A percentile compares a stretch with the other conserved stretches of the same genome.
Conservation (phyloP, 1,140 invertebrate species). For the Zaprionus lachaisei region DNA sequence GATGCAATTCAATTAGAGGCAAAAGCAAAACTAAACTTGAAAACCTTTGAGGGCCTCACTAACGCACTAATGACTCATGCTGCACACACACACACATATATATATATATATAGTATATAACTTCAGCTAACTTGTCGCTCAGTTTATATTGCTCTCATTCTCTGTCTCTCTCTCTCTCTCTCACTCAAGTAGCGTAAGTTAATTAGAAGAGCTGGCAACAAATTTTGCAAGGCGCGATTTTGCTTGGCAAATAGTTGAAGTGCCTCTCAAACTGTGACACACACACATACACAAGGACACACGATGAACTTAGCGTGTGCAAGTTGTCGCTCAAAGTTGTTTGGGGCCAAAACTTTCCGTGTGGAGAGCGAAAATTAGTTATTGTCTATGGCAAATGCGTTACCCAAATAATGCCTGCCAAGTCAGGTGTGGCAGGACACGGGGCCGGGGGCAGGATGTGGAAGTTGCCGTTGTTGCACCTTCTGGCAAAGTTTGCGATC, state of each 20-base stretch:
- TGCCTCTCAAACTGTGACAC: conserved; percentile 39
- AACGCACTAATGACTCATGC: neutral
- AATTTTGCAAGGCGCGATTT: conserved; percentile 3
- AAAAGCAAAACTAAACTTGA: neutral
- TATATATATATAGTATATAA: neutral
- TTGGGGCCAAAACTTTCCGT: conserved; percentile 16
- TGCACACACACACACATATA: neutral
- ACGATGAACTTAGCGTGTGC: conserved; percentile 2
- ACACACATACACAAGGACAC: neutral
- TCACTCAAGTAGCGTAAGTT: neutral
- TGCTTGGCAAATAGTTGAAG: neutral
- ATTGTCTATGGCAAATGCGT: conserved; percentile 46
- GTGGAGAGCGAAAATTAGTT: conserved; percentile 47
- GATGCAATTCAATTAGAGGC: neutral
- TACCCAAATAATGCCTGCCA: conserved; percentile 37
- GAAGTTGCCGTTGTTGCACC: conserved; percentile 8
- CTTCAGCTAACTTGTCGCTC: neutral
- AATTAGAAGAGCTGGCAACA: conserved; percentile 6
- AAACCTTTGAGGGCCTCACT: neutral
- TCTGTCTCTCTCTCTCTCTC: neutral
- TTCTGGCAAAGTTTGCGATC: conserved; percentile 42
- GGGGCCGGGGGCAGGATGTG: neutral
- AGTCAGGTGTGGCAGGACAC: neutral
- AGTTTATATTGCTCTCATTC: neutral
- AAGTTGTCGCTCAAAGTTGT: conserved; percentile 26